These are phyloP conservation scores for Sebastes vulpes DNA, from an alignment of 2,797 vertebrate genomes.

Conservation along the genomic window DNA sequence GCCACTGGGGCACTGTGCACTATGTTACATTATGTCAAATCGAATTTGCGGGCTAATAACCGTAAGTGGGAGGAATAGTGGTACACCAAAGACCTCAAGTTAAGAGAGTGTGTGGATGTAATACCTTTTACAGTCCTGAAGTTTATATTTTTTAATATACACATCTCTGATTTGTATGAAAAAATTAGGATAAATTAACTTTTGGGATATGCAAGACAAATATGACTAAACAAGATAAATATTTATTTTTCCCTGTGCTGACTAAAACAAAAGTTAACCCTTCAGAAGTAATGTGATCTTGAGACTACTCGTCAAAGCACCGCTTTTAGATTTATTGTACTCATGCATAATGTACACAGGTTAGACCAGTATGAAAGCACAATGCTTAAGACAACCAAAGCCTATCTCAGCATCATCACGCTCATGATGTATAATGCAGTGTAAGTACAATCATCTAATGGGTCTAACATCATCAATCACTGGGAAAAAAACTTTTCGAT, in stretches of 20 bases:
- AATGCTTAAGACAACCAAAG: neutral
- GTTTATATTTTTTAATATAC: neutral
- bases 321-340: neutral
- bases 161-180: neutral
- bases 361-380: neutral
- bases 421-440: constrained; percentile 3
- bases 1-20: neutral
- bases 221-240: neutral
- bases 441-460: constrained; percentile 9
- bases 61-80: neutral
- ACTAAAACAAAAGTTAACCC: neutral
- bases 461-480: constrained; percentile 8
- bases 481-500: neutral
- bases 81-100: neutral
- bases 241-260: neutral
- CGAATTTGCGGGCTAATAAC: constrained; percentile 27
- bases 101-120: neutral
- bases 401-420: neutral
- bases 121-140: neutral
- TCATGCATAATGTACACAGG: neutral
- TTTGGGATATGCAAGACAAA: neutral
- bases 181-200: neutral
- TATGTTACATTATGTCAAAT: constrained; percentile 23
- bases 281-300: neutral
- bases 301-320: neutral